Conservation (phyloP, 2,113 vertebrate genomes). For the Solea solea region DNA sequence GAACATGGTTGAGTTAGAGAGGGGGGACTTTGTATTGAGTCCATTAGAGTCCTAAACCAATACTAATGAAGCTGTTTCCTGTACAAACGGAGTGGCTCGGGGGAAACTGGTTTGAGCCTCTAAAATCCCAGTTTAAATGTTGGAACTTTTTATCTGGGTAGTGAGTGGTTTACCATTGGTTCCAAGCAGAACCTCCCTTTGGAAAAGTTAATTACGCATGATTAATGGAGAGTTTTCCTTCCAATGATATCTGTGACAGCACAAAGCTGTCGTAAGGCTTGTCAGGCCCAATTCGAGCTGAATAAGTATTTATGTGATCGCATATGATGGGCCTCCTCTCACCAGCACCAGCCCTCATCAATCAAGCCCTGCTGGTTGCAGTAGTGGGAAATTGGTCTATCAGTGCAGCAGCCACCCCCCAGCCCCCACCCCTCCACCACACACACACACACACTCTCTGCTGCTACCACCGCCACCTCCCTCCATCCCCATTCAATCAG, state of each 20-base stretch:
- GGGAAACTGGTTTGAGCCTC: constrained; percentile 83
- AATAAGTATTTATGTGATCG: constrained; percentile 99
- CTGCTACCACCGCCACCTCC: constrained; percentile 65
- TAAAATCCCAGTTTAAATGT: constrained; percentile 89
- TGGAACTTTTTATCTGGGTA: constrained; percentile 82
- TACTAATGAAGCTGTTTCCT: constrained; percentile 84
- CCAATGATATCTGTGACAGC: constrained; percentile 99
- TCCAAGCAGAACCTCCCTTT: constrained; percentile 85
- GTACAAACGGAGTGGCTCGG: constrained; percentile 78
- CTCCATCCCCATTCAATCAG: constrained; percentile 96
- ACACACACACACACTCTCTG: constrained; percentile 24
- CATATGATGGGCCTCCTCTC: constrained; percentile 99
- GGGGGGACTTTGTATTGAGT: constrained; percentile 75
- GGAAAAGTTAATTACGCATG: constrained; percentile 99
- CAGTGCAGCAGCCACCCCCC: constrained; percentile 82
- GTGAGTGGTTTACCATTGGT: constrained; percentile 76
- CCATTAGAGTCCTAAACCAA: constrained; percentile 82
- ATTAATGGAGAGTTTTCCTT: constrained; percentile 98
- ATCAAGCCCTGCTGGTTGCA: constrained; percentile 92
- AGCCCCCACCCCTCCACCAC: neutral
- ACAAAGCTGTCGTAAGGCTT: constrained; percentile 98
- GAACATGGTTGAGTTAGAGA: constrained; percentile 77
- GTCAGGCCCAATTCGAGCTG: constrained; percentile 99
- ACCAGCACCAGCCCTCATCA: constrained; percentile 98
- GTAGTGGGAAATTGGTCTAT: constrained; percentile 99